Percentiles rank a stretch among this genome's conserved stretches.
Evolutionary conservation across 1,140 invertebrate species (phyloP).

Genomic region (Triops cancriformis): DNA sequence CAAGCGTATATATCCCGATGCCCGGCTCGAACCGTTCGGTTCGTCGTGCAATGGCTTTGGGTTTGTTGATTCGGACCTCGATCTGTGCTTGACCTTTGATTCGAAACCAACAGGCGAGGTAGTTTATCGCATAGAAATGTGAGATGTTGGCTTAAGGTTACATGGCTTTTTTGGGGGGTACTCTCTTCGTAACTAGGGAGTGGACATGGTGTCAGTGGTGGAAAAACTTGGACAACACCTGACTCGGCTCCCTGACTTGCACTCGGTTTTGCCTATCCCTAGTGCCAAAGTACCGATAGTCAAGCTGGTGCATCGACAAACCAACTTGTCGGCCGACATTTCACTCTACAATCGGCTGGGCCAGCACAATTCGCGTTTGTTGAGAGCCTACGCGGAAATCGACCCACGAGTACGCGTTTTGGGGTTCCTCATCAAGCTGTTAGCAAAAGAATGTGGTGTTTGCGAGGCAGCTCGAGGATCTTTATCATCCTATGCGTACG

Average conservation of each 20-base stretch:
- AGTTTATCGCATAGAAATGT: constrained; percentile 16
- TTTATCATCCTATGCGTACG: constrained; percentile 56
- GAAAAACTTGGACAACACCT: background rate
- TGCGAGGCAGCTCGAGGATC: constrained; percentile 54
- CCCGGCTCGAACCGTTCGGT: constrained; percentile 48
- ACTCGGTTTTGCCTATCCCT: constrained; percentile 43
- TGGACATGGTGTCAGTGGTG: background rate
- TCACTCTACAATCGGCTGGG: constrained; percentile 53
- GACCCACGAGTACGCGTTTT: constrained; percentile 47
- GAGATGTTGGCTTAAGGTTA: background rate
- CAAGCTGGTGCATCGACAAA: constrained; percentile 46
- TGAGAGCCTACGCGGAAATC: constrained; percentile 46
- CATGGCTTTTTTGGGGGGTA: background rate
- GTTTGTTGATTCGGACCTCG: constrained; percentile 49
- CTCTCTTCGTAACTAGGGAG: background rate
- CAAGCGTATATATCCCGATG: constrained; percentile 37
- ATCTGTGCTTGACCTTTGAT: constrained; percentile 51
- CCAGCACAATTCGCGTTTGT: constrained; percentile 48
- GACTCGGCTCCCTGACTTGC: background rate
- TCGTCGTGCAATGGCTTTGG: constrained; percentile 57
- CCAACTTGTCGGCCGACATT: constrained; percentile 50
- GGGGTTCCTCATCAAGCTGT: constrained; percentile 50
- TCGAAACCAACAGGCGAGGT: constrained; percentile 35
- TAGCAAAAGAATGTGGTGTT: constrained; percentile 54
- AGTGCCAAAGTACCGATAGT: constrained; percentile 59